Conservation (phyloP, 2,888 invertebrate genomes). For the Entomobrya multifasciata region DNA sequence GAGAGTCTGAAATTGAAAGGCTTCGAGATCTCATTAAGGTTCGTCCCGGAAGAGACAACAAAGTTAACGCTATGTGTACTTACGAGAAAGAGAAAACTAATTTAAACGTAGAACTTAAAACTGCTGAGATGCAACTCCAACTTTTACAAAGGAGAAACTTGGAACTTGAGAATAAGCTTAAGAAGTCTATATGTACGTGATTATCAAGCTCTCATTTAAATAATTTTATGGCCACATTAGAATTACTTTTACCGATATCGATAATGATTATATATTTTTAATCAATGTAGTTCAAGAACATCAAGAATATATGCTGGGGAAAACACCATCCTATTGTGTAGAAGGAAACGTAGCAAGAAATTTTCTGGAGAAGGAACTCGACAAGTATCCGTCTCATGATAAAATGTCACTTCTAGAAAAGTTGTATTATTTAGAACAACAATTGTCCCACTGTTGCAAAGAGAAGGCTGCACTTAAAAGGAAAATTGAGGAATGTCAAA, state of each 20-base stretch:
- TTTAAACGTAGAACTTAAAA: constrained; percentile 70
- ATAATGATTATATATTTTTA: too few species aligned
- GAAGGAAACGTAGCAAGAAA: constrained; percentile 18
- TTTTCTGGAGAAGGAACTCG: constrained; percentile 50
- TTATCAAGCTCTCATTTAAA: too few species aligned
- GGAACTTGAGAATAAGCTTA: constrained; percentile 77
- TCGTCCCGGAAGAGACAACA: constrained; percentile 68
- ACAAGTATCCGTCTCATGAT: constrained; percentile 73
- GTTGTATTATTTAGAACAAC: constrained; percentile 75
- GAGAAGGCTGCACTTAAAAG: constrained; percentile 77
- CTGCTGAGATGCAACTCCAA: constrained; percentile 77
- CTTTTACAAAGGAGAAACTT: constrained; percentile 77
- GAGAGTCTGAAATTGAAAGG: constrained; percentile 77
- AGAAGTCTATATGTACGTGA: constrained; percentile 73
- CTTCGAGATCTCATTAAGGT: constrained; percentile 70
- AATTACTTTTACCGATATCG: background rate
- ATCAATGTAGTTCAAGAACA: constrained; percentile 75
- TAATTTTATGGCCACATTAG: too few species aligned
- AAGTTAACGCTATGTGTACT: constrained; percentile 41
- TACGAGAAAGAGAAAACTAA: constrained; percentile 51
- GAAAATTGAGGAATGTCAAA: constrained; percentile 72
- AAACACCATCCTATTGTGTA: background rate
- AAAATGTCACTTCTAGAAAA: constrained; percentile 75
- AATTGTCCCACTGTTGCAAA: constrained; percentile 78
- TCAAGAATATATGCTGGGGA: constrained; percentile 73